Evolutionary conservation across 2,888 invertebrate genomes (phyloP).

Genomic region (Eupithecia exiguata): DNA sequence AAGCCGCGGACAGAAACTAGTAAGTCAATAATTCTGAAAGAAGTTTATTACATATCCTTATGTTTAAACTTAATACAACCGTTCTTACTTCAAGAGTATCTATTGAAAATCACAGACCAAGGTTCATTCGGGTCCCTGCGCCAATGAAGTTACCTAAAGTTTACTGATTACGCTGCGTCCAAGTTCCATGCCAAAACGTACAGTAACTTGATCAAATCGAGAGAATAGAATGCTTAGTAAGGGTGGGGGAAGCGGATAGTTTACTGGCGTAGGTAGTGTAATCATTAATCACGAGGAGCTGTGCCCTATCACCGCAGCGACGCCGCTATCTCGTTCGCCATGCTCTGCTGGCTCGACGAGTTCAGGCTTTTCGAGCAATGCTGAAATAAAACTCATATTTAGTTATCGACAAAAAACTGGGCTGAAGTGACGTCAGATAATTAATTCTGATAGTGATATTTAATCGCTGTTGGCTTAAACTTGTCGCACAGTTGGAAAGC

Average conservation of each 20-base stretch:
- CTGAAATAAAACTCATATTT: constrained; percentile 59
- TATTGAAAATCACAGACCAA: not conserved
- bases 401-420: not conserved
- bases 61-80: not conserved
- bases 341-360: constrained; percentile 78
- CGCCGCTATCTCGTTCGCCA: constrained; percentile 81
- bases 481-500: too few relatives aligned
- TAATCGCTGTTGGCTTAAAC: not conserved
- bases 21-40: not conserved
- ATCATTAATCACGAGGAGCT: constrained; percentile 72
- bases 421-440: not conserved
- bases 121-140: not conserved
- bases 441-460: too few relatives aligned
- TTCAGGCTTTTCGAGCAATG: constrained; percentile 82
- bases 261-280: constrained; percentile 65
- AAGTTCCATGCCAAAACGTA: not conserved
- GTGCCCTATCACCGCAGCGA: constrained; percentile 82
- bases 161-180: not conserved
- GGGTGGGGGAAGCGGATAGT: constrained; percentile 67
- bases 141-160: not conserved
- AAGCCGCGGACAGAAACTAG: too few relatives aligned
- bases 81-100: not conserved
- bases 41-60: too few relatives aligned
- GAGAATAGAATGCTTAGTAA: constrained; percentile 34
- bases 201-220: not conserved